phyloP scores from a whole-genome alignment of 2,888 invertebrate genomes.

The Candidula unifasciata region DNA sequence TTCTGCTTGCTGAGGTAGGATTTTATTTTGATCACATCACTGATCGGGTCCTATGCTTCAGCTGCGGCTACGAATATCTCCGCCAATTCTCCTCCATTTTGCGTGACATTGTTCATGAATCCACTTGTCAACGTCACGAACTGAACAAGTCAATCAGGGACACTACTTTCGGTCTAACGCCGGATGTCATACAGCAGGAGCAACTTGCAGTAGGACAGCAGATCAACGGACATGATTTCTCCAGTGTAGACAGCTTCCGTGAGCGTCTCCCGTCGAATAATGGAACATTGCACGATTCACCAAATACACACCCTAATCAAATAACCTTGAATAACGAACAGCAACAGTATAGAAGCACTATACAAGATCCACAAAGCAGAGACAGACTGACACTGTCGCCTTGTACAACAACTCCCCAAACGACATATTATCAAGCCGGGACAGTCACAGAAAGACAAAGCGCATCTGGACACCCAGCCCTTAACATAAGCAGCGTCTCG shows the following conservation, averaged over 20 bases:
- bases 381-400: too few species aligned
- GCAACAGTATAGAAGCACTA: too few species aligned
- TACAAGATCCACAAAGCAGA: too few species aligned
- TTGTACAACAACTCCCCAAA: too few species aligned
- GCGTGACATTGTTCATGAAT: neutral
- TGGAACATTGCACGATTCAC: neutral
- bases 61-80: neutral
- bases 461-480: neutral
- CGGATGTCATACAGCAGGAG: too few species aligned
- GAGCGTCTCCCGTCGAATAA: neutral
- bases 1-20: neutral
- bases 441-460: neutral
- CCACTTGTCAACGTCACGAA: neutral
- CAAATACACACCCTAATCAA: neutral
- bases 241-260: too few species aligned
- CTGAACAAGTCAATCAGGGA: neutral
- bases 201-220: neutral
- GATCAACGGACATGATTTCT: neutral
- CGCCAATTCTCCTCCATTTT: neutral
- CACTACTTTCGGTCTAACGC: neutral
- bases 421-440: neutral
- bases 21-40: neutral
- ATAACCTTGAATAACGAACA: neutral
- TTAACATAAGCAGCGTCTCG: slow-evolving; percentile 39
- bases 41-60: neutral